Percentiles rank a stretch among this genome's conserved stretches.
These are phyloP conservation scores for Thymallus thymallus DNA, from an alignment of 2,113 vertebrate genomes.

Conservation along the genomic window DNA sequence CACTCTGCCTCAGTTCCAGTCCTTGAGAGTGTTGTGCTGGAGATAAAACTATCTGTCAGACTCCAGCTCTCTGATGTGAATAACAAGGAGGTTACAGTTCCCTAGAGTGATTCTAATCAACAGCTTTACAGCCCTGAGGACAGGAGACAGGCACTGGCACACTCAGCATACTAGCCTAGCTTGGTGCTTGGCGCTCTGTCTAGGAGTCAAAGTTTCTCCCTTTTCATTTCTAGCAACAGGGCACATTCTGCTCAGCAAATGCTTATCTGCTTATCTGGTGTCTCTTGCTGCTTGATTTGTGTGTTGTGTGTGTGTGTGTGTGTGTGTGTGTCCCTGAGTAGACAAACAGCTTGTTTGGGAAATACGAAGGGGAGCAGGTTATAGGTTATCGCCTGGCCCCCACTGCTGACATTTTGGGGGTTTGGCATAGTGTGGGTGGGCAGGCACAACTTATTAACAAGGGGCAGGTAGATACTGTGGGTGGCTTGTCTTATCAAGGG, in stretches of 20 bases:
- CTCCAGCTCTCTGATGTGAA: conserved; percentile 42
- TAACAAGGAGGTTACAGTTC: conserved; percentile 51
- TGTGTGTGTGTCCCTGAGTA: background rate
- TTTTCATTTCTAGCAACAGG: background rate
- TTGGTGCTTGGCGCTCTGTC: conserved; percentile 10
- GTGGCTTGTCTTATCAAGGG: background rate
- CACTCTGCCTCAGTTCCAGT: conserved; percentile 31
- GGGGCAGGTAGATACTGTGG: background rate
- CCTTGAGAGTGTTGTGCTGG: conserved; percentile 52
- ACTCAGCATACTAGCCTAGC: conserved; percentile 13
- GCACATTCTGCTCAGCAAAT: background rate
- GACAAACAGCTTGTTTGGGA: background rate
- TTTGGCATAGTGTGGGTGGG: background rate
- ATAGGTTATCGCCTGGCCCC: background rate
- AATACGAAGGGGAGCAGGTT: background rate
- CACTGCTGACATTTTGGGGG: background rate
- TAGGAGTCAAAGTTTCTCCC: conserved; percentile 25
- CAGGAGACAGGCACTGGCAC: conserved; percentile 1
- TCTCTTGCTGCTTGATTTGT: background rate
- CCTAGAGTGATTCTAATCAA: conserved; percentile 54
- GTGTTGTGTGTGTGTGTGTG: background rate
- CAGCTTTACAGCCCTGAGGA: conserved; percentile 40
- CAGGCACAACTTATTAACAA: background rate
- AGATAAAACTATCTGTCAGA: conserved; percentile 60
- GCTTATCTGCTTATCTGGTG: background rate